These are phyloP conservation scores for Sturmia bella DNA, from an alignment of 2,888 invertebrate genomes.

Conservation along the genomic window DNA sequence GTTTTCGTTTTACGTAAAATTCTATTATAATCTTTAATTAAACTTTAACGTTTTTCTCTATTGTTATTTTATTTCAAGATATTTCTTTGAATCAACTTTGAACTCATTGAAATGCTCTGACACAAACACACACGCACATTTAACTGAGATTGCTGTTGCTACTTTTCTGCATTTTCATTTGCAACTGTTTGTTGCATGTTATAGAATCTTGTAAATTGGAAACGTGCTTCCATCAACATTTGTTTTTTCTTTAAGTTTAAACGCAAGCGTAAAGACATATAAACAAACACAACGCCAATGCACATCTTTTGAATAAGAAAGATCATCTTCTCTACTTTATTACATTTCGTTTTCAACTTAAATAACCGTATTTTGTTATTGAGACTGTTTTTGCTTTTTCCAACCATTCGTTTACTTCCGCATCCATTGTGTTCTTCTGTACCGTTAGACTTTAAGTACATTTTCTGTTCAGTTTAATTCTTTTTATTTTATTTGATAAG, in stretches of 20 bases:
- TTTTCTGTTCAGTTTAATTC: constrained; percentile 31
- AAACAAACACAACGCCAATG: not conserved
- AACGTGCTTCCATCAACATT: constrained; percentile 54
- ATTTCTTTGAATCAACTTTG: constrained; percentile 55
- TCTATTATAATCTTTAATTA: constrained; percentile 57
- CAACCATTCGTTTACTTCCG: constrained; percentile 43
- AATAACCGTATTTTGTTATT: constrained; percentile 33
- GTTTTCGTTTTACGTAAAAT: not conserved
- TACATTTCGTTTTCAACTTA: constrained; percentile 10
- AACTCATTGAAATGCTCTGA: constrained; percentile 29
- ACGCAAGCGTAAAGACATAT: not conserved
- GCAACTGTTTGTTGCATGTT: constrained; percentile 48
- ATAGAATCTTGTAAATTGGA: constrained; percentile 24
- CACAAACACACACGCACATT: not conserved
- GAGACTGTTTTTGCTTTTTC: not conserved
- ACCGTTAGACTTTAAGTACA: constrained; percentile 51
- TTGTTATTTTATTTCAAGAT: constrained; percentile 5
- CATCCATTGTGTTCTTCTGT: constrained; percentile 40
- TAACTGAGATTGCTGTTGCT: not conserved
- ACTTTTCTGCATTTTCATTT: constrained; percentile 14
- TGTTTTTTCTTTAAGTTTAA: not conserved
- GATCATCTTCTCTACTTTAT: constrained; percentile 4
- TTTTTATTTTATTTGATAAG: constrained; percentile 41
- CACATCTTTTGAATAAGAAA: not conserved
- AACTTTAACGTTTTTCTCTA: constrained; percentile 54